Percentiles rank a stretch among this genome's conserved stretches.
phyloP scores from a whole-genome alignment of 2,888 invertebrate species.

The Plusia festucae region DNA sequence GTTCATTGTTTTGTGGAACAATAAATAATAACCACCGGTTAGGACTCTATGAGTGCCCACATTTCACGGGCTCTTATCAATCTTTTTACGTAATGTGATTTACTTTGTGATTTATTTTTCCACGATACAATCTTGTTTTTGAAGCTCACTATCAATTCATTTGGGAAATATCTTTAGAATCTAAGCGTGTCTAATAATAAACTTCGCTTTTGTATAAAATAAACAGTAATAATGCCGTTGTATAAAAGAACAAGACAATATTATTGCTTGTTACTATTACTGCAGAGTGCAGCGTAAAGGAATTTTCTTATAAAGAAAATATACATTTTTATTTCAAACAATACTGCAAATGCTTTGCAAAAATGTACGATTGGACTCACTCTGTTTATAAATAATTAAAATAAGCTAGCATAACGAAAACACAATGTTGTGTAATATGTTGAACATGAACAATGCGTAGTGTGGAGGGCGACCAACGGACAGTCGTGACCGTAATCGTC shows the following conservation, averaged over 20 bases:
- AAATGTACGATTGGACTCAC: background rate
- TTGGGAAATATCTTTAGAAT: conserved; percentile 45
- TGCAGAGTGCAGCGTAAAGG: background rate
- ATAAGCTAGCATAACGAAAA: conserved; percentile 5
- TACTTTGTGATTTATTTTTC: conserved; percentile 60
- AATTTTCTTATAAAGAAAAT: background rate
- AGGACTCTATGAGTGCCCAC: conserved; percentile 50
- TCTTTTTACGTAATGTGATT: conserved; percentile 49
- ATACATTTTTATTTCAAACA: background rate
- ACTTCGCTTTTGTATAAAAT: conserved; percentile 12
- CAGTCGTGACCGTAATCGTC: conserved; percentile 18
- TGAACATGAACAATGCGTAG: conserved; percentile 8
- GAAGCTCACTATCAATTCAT: conserved; percentile 44
- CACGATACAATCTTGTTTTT: conserved; percentile 56
- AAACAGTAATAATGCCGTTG: conserved; percentile 22
- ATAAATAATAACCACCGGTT: conserved; percentile 74
- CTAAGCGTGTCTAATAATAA: conserved; percentile 25
- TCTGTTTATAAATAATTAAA: conserved; percentile 5
- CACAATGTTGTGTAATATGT: conserved; percentile 1
- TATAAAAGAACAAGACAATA: conserved; percentile 14
- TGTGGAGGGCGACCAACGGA: conserved; percentile 22
- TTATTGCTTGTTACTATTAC: background rate
- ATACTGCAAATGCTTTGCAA: background rate
- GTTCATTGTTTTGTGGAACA: conserved; percentile 82
- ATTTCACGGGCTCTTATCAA: conserved; percentile 53